Evolutionary conservation across 2,113 vertebrate species (phyloP).

Genomic region (Salvelinus fontinalis): DNA sequence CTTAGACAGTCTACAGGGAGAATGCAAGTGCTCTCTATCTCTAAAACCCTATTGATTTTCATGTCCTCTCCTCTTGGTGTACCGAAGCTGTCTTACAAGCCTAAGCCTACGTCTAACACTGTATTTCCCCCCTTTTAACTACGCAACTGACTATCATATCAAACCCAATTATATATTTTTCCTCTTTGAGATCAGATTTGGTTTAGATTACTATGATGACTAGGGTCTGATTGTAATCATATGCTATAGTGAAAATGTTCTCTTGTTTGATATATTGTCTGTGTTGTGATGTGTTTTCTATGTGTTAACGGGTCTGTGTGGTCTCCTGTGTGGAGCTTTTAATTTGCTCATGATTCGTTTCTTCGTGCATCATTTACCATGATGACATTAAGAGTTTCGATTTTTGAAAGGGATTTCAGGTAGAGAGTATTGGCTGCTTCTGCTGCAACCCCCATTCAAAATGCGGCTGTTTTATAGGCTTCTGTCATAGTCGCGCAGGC

Average conservation of each 20-base stretch:
- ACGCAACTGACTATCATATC: not conserved
- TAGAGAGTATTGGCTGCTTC: constrained; percentile 27
- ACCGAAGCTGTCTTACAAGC: not conserved
- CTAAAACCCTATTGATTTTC: constrained; percentile 61
- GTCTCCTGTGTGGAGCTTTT: constrained; percentile 47
- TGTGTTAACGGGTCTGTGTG: constrained; percentile 41
- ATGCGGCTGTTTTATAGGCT: constrained; percentile 30
- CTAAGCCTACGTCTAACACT: not conserved
- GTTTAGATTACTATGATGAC: not conserved
- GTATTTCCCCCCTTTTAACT: not conserved
- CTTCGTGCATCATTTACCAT: constrained; percentile 32
- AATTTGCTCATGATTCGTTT: constrained; percentile 55
- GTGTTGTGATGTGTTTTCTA: constrained; percentile 34
- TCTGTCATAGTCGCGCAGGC: constrained; percentile 37
- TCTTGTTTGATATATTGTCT: constrained; percentile 24
- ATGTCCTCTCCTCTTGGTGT: constrained; percentile 2
- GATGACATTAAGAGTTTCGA: constrained; percentile 20
- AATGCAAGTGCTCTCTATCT: constrained; percentile 42
- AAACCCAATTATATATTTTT: not conserved
- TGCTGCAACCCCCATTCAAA: constrained; percentile 55
- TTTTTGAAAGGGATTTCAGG: constrained; percentile 4
- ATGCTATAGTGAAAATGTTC: constrained; percentile 18
- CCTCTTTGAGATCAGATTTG: not conserved
- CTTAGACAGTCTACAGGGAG: constrained; percentile 54
- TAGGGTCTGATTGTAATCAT: not conserved